Percentiles rank a stretch among this genome's conserved stretches.
These are phyloP conservation scores for Prosapia bicincta DNA, from an alignment of 2,888 invertebrate genomes.

Conservation along the genomic window DNA sequence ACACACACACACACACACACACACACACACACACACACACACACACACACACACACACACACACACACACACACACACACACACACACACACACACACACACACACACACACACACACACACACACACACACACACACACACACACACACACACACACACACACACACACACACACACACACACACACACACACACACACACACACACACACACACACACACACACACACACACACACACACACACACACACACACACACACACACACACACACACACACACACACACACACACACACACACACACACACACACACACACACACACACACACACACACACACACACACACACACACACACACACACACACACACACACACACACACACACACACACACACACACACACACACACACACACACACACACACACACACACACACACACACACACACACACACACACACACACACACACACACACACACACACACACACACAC, in stretches of 20 bases:
- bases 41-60: conserved; percentile 5
- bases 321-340: too few relatives aligned
- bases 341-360: too few relatives aligned
- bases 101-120: conserved; percentile 5
- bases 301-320: not conserved
- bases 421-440: too few relatives aligned
- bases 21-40: conserved; percentile 5
- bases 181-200: conserved; percentile 3
- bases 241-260: conserved; percentile 3
- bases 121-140: conserved; percentile 5
- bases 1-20: conserved; percentile 5
- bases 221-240: not conserved
- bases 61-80: conserved; percentile 5
- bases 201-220: conserved; percentile 5
- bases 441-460: too few relatives aligned
- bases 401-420: too few relatives aligned
- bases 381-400: too few relatives aligned
- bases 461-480: too few relatives aligned
- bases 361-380: too few relatives aligned
- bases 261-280: conserved; percentile 5
- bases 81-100: conserved; percentile 1
- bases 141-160: conserved; percentile 5
- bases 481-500: too few relatives aligned
- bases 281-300: not conserved
- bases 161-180: not conserved